phyloP scores from a whole-genome alignment of 2,113 vertebrate genomes.

The Athene noctua region DNA sequence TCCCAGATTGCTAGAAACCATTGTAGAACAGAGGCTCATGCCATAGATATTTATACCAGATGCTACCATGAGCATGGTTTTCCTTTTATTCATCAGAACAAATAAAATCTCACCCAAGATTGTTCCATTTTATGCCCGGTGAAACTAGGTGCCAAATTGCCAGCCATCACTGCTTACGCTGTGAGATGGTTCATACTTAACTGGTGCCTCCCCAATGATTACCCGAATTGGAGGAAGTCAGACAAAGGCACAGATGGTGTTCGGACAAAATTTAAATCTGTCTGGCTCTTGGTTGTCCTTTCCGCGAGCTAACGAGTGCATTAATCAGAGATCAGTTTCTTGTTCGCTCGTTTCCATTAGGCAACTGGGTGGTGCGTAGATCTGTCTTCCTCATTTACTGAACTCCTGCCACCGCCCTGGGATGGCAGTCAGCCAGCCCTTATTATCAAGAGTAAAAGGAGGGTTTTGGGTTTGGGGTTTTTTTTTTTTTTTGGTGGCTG shows the following conservation, averaged over 20 bases:
- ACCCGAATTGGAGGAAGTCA: not conserved
- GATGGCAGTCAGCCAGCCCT: not conserved
- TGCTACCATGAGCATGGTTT: not conserved
- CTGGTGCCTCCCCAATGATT: not conserved
- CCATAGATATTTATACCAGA: not conserved
- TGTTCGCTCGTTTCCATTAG: not conserved
- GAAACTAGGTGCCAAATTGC: not conserved
- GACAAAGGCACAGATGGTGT: not conserved
- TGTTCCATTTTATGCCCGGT: not conserved
- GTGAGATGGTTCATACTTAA: not conserved
- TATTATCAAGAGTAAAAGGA: not conserved
- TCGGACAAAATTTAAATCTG: not conserved
- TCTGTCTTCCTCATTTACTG: not conserved
- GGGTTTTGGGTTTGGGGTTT: not conserved
- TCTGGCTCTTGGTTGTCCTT: not conserved
- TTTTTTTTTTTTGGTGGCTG: not conserved
- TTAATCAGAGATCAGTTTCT: not conserved
- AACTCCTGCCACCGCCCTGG: not conserved
- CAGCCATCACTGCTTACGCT: accelerated
- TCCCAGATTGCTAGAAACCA: not conserved
- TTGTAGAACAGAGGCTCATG: not conserved
- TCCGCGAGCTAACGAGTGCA: not conserved
- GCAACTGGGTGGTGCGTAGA: not conserved
- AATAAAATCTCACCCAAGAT: not conserved
- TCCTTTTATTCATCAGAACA: not conserved